Base-by-base conservation (phyloP, 2,797 vertebrate genomes). In the Knipowitschia caucasica region DNA sequence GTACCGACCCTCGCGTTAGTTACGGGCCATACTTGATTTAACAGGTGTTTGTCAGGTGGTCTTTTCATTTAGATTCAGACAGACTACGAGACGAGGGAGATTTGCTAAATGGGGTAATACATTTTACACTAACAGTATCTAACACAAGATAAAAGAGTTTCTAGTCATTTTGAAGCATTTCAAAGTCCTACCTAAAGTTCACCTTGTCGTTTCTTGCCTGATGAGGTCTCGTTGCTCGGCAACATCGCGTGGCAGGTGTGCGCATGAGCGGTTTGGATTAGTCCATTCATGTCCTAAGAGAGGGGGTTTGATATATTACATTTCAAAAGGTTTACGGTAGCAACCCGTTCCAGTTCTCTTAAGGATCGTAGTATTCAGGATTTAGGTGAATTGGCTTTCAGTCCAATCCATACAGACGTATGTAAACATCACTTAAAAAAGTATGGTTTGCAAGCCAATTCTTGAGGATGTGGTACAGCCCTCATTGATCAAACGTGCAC, bases 381-480 rank as follows among this genome's bases (percentile, higher is more conserved):
- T n/a, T n/a, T n/a, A n/a, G 18, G 2, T 0, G 0, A 4, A 5
- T 10, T 33, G 23, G 7, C 0, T 8, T 0, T 0, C 7, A 6
- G 25, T 8, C 11, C 14, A 3, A 2, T 12, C 1, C 4, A 1
- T 39, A 18, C 17, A 39, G 7, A 15, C 7, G 20, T 11, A 12
- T 6, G 18, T 5, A 3, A 39, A 20, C 21, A 5, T 21, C 4
- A 18, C 18, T 11, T 9, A 3, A 39, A 4, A 10, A 18, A 21
- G 18, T 4, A 12, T 21, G 10, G 9, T 11, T 39, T 39, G 3
- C 14, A 12, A 12, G 18, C 21, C 15, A 42, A 36, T 6, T 50
- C 46, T 21, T 8, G 30, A 7, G 4, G 20, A 3, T 72, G 62
- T 88, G 88, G 88, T 85, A 75, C 61, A 21, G 23, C 7, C 83